Conservation (phyloP, 1,140 invertebrate species). For the Brachionus asplanchnoidis region DNA sequence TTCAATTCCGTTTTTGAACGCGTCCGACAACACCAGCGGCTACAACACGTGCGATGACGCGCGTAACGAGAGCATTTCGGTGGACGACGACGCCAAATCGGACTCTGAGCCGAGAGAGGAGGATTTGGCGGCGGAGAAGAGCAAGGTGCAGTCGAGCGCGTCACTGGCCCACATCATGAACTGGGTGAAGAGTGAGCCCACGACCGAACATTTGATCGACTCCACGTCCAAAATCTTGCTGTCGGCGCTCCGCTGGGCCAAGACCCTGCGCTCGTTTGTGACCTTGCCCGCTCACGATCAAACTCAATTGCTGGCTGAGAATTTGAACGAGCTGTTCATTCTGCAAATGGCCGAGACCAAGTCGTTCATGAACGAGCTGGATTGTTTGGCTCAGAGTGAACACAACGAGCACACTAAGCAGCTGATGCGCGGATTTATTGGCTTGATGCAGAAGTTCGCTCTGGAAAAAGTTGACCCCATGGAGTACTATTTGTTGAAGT, state of each 20-base stretch:
- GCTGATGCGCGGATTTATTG: background rate
- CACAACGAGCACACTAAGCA: background rate
- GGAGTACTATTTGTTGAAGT: conserved; percentile 37
- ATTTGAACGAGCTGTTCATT: conserved; percentile 13
- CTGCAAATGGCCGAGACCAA: conserved; percentile 41
- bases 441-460: conserved; percentile 5
- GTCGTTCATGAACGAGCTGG: background rate
- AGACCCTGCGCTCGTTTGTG: background rate
- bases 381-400: background rate
- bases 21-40: conserved; percentile 21
- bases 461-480: conserved; percentile 30
- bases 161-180: conserved; percentile 35
- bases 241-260: conserved; percentile 13
- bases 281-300: background rate
- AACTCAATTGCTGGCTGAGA: background rate
- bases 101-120: background rate
- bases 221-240: background rate
- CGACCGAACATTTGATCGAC: conserved; percentile 21
- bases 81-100: background rate
- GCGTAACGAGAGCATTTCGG: background rate
- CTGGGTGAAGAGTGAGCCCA: conserved; percentile 13
- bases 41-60: conserved; percentile 16
- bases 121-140: background rate
- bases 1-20: background rate
- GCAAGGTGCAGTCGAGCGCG: background rate